phyloP scores from a whole-genome alignment of 2,888 invertebrate genomes.

The Balanococcus diminutus region DNA sequence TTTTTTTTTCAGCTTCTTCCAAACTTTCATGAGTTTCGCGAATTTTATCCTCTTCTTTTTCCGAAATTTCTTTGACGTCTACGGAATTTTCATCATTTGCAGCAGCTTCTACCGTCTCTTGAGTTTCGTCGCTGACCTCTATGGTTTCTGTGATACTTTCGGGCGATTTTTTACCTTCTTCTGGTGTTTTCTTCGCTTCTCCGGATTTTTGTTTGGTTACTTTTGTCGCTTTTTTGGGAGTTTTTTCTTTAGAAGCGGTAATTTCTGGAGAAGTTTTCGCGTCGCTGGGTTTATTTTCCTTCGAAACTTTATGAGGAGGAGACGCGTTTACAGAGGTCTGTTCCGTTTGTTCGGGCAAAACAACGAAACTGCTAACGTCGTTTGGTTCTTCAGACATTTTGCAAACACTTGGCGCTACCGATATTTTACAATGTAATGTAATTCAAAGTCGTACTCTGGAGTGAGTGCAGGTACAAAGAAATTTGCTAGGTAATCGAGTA shows the following conservation, averaged over 20 bases:
- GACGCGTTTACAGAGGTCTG: neutral
- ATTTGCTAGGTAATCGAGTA: neutral
- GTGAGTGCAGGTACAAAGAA: neutral
- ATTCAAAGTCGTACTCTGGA: neutral
- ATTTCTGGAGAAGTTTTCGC: neutral
- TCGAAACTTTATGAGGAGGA: neutral
- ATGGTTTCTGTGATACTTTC: neutral
- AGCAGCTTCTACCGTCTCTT: neutral
- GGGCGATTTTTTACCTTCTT: neutral
- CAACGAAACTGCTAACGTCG: neutral
- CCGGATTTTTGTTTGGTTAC: neutral
- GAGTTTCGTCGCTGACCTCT: neutral
- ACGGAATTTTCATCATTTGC: neutral
- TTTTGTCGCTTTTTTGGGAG: neutral
- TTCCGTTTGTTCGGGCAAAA: neutral
- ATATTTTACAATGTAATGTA: neutral
- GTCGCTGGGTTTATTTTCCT: neutral
- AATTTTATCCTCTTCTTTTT: neutral
- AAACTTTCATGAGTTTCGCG: neutral
- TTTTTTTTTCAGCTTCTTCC: neutral
- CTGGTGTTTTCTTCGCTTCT: neutral
- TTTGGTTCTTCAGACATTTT: slow-evolving; percentile 26
- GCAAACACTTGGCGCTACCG: slow-evolving; percentile 20
- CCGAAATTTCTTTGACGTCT: neutral
- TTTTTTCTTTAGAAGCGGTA: neutral